These are phyloP conservation scores for Falco concolor DNA, from an alignment of 2,797 vertebrate species.

Conservation along the genomic window DNA sequence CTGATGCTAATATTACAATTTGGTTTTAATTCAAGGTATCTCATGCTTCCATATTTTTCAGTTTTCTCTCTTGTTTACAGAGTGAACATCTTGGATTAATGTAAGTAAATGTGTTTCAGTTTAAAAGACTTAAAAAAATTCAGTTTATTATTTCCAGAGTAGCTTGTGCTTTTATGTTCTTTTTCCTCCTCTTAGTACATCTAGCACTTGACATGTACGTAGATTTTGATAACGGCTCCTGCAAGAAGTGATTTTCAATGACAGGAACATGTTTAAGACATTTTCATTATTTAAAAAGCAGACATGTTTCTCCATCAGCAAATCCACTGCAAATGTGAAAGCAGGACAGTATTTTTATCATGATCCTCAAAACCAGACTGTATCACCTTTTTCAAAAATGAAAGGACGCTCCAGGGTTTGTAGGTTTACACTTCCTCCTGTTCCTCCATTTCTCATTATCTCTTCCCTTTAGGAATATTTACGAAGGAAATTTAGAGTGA, in stretches of 20 bases:
- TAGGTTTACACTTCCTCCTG: background rate
- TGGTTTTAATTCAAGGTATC: background rate
- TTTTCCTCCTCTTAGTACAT: background rate
- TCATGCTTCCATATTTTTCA: background rate
- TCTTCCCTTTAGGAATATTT: background rate
- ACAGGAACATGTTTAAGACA: background rate
- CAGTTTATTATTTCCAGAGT: background rate
- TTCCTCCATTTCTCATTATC: background rate
- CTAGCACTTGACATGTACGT: background rate
- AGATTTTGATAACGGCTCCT: background rate
- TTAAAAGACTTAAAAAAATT: background rate
- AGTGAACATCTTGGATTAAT: background rate
- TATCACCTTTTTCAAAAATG: background rate
- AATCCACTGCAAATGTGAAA: background rate
- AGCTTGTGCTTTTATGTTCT: background rate
- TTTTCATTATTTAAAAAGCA: slow-evolving; percentile 33
- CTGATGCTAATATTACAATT: background rate
- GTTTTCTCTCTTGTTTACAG: background rate
- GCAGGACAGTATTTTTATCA: background rate
- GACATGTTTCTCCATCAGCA: background rate
- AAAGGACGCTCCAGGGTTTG: background rate
- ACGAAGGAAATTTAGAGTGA: background rate
- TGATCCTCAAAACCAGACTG: background rate
- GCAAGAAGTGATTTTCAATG: slow-evolving; percentile 17
- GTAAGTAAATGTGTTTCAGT: background rate